A percentile compares a stretch with the other conserved stretches of the same genome.
These are phyloP conservation scores for Xenopus borealis DNA, from an alignment of 2,113 vertebrate species.

Conservation along the genomic window DNA sequence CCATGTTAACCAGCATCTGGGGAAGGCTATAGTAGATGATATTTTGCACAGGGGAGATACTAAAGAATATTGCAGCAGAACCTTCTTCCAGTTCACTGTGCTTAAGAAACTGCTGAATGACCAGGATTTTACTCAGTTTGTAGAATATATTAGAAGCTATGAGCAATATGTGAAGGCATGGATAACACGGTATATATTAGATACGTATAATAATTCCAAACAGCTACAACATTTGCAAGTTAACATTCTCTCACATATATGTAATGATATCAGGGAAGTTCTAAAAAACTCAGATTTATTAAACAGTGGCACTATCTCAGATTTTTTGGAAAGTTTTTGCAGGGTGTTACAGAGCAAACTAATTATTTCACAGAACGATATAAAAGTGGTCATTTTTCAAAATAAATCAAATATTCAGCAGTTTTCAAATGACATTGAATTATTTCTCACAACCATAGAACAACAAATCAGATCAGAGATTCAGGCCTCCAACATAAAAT, in stretches of 20 bases:
- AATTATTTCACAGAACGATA: conserved; percentile 17
- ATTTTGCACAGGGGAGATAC: not conserved
- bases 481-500: not conserved
- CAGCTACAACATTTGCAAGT: conserved; percentile 1
- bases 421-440: conserved; percentile 24
- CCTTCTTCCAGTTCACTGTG: conserved; percentile 41
- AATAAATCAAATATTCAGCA: not conserved
- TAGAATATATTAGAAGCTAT: conserved; percentile 16
- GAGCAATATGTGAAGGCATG: conserved; percentile 43
- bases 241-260: conserved; percentile 13
- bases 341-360: conserved; percentile 26
- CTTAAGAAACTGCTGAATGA: conserved; percentile 34
- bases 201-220: not conserved
- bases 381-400: conserved; percentile 23
- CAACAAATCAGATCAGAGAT: conserved; percentile 14
- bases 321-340: conserved; percentile 32
- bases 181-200: conserved; percentile 13
- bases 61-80: not conserved
- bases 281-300: not conserved
- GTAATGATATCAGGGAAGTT: conserved; percentile 1
- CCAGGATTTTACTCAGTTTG: conserved; percentile 4
- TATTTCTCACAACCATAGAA: not conserved
- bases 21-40: conserved; percentile 38
- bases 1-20: conserved; percentile 26
- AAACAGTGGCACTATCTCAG: not conserved